phyloP scores from a whole-genome alignment of 2,888 invertebrate species.

The Eupithecia dodoneata region DNA sequence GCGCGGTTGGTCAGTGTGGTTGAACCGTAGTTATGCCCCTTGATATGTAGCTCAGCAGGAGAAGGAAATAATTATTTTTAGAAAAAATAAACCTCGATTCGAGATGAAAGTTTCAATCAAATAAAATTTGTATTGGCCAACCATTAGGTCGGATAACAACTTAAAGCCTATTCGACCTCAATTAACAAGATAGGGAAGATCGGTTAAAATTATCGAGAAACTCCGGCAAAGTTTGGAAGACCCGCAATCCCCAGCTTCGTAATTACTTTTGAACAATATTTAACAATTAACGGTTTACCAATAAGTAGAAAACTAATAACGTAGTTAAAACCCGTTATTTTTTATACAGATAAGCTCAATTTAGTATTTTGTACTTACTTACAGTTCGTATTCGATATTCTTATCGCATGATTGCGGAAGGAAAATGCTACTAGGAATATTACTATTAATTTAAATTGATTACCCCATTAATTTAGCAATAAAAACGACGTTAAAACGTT shows the following conservation, averaged over 20 bases:
- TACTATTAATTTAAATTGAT: slow-evolving; percentile 5
- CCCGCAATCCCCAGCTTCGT: neutral
- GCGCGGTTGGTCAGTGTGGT: neutral
- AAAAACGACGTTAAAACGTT: neutral
- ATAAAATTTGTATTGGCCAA: neutral
- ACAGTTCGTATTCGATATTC: neutral
- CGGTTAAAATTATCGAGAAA: slow-evolving; percentile 3
- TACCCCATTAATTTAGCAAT: neutral
- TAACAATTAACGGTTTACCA: neutral
- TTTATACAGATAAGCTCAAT: neutral
- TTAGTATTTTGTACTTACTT: neutral
- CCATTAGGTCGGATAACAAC: slow-evolving; percentile 4
- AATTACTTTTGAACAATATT: neutral
- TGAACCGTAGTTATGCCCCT: neutral
- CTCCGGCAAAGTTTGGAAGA: neutral
- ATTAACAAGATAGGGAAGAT: slow-evolving; percentile 1
- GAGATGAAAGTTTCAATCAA: neutral
- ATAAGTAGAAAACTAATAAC: neutral
- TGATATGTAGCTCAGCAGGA: neutral
- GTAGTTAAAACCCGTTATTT: neutral
- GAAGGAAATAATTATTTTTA: neutral
- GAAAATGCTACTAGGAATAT: slow-evolving; percentile 11
- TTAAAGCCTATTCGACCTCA: slow-evolving; percentile 5
- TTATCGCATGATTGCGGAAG: slow-evolving; percentile 19
- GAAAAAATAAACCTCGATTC: neutral